Conservation (phyloP, 2,888 invertebrate species). For the Formica aserva region DNA sequence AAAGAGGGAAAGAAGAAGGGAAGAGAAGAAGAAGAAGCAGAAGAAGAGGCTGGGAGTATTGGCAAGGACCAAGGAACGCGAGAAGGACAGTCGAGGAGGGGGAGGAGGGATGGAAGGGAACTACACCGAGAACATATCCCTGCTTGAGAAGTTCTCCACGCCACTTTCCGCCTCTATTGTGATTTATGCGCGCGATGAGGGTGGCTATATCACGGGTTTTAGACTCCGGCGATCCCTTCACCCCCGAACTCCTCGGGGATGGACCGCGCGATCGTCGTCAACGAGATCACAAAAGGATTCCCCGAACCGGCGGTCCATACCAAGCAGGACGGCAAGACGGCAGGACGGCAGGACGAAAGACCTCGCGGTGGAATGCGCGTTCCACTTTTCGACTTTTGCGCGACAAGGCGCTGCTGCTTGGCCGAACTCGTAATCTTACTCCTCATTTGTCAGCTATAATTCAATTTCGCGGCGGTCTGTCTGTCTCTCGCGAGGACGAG, state of each 20-base stretch:
- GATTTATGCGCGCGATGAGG: slow-evolving; percentile 85
- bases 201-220: slow-evolving; percentile 79
- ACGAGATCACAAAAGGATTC: slow-evolving; percentile 84
- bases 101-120: slow-evolving; percentile 49
- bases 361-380: slow-evolving; percentile 73
- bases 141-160: slow-evolving; percentile 83
- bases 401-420: slow-evolving; percentile 23
- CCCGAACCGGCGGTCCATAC: slow-evolving; percentile 79
- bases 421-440: slow-evolving; percentile 10
- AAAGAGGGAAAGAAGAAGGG: slow-evolving; percentile 34
- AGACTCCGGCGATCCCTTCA: slow-evolving; percentile 71
- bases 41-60: slow-evolving; percentile 7
- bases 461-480: slow-evolving; percentile 40
- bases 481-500: slow-evolving; percentile 27
- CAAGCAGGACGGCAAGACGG: slow-evolving; percentile 71
- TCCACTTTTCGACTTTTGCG: slow-evolving; percentile 67
- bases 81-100: slow-evolving; percentile 1
- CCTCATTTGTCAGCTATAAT: slow-evolving; percentile 49
- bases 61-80: slow-evolving; percentile 18
- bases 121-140: slow-evolving; percentile 80
- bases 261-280: slow-evolving; percentile 80
- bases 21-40: slow-evolving; percentile 57
- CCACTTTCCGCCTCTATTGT: slow-evolving; percentile 85
- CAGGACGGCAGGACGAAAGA: slow-evolving; percentile 65
- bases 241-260: slow-evolving; percentile 65